Conservation (phyloP, 2,888 invertebrate species). For the Cerastis rubricosa region DNA sequence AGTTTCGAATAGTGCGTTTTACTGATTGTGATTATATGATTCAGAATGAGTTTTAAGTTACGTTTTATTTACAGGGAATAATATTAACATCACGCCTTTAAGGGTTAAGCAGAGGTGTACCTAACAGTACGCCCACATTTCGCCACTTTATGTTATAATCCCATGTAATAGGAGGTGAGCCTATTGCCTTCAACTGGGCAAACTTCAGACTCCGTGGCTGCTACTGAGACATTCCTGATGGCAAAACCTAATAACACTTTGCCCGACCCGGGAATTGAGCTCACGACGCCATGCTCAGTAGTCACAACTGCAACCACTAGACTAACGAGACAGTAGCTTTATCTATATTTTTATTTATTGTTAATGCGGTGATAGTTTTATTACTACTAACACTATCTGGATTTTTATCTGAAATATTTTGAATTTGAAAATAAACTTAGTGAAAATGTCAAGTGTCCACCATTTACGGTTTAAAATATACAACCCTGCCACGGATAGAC, state of each 20-base stretch:
- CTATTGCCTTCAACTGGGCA: too few relatives aligned
- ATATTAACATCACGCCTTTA: too few relatives aligned
- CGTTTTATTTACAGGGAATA: background rate
- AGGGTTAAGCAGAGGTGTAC: too few relatives aligned
- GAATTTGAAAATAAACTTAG: rapidly evolving
- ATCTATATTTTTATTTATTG: background rate
- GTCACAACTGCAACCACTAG: background rate
- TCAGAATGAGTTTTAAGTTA: background rate
- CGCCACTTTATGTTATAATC: too few relatives aligned
- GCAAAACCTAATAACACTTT: too few relatives aligned
- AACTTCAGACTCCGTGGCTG: too few relatives aligned
- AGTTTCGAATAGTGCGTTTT: background rate
- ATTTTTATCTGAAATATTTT: too few relatives aligned
- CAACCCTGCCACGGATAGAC: background rate
- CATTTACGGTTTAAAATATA: background rate
- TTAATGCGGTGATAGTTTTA: background rate
- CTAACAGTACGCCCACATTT: too few relatives aligned
- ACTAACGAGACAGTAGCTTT: background rate
- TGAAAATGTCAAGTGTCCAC: background rate
- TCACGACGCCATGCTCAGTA: background rate
- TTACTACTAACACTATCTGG: too few relatives aligned
- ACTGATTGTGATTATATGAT: background rate
- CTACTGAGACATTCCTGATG: too few relatives aligned
- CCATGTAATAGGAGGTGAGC: too few relatives aligned
- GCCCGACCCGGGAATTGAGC: background rate